Evolutionary conservation across 2,113 vertebrate species (phyloP).

Genomic region (Perca fluviatilis): DNA sequence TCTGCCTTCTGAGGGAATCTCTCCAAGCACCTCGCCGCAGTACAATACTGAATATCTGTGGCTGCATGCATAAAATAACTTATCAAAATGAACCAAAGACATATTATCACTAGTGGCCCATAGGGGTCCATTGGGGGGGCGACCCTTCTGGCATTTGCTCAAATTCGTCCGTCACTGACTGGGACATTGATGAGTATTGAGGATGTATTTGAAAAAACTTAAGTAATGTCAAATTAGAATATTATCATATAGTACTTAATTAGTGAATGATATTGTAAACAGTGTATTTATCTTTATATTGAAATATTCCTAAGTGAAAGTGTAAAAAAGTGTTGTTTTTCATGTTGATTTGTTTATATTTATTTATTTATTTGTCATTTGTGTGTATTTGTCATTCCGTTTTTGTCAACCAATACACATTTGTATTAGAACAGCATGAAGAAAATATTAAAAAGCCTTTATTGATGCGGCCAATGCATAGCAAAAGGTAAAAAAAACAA

Average conservation of each 20-base stretch:
- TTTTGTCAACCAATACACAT: neutral
- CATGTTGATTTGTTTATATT: neutral
- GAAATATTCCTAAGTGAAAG: neutral
- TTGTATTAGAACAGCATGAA: neutral
- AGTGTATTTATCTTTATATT: neutral
- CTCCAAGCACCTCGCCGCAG: too few relatives aligned
- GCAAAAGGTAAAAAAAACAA: too few relatives aligned
- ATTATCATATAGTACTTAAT: neutral
- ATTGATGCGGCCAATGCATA: too few relatives aligned
- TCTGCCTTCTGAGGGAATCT: too few relatives aligned
- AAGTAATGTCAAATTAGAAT: neutral
- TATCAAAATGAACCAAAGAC: too few relatives aligned
- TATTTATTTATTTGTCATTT: neutral
- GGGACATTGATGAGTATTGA: neutral
- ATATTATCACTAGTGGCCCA: too few relatives aligned
- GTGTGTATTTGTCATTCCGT: neutral
- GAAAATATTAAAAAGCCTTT: too few relatives aligned
- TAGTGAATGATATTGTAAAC: neutral
- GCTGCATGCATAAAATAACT: too few relatives aligned
- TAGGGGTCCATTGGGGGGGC: too few relatives aligned
- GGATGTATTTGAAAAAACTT: neutral
- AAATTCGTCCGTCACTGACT: too few relatives aligned
- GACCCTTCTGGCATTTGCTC: too few relatives aligned
- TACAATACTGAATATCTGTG: too few relatives aligned
- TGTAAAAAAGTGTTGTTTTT: neutral